Evolutionary conservation across 2,113 vertebrate genomes (phyloP), one percentile per base, ranked within the genome.

Genomic region (Hiodon tergisus): DNA sequence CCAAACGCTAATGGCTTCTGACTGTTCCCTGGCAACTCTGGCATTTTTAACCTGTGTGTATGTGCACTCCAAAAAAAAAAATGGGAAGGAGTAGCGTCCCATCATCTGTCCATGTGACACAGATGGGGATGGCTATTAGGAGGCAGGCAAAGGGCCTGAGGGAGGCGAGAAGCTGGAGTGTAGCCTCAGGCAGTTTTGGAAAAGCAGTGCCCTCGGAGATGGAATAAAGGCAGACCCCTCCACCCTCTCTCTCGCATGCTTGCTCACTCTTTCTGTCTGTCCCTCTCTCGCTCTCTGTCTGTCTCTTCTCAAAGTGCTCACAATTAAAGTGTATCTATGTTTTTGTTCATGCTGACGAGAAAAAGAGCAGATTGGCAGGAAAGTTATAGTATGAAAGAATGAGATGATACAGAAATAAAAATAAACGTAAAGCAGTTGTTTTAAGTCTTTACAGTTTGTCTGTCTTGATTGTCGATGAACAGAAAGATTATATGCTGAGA

Each of bases 1-100:
- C 93, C 94, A 95, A 97, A 95, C 95, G 93, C 94, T 99, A 99
- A 99, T 98, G 95, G 95, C 92, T 98, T 98, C 93, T 99, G 97
- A 99, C 97, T 98, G 96, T 96, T 99, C 95, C 96, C 92, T 97
- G 96, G 96, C 97, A 99, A 98, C 95, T 94, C 93, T 85, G 91
- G 93, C 94, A 95, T 95, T 96, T 96, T 94, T 95, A 98, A 98
- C 96, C 96, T 97, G 95, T 92, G 94, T 92, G 88, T 92, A 97
- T 94, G 92, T 94, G 90, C 93, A 93, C 93, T 94, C 92, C 91
- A 90, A 90, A 67, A 92, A 93, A 87, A 76, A 83, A 31, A 31
- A 31, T 31, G 84, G 82, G 79, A 92, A 90, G 92, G 91, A 93
- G 91, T 90, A 93, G 93, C 89, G 93, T 95, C 95, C 93, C 92